Evolutionary conservation across 2,113 vertebrate species (phyloP), one percentile per base, ranked within the genome.

Genomic region (Caranx melampygus): DNA sequence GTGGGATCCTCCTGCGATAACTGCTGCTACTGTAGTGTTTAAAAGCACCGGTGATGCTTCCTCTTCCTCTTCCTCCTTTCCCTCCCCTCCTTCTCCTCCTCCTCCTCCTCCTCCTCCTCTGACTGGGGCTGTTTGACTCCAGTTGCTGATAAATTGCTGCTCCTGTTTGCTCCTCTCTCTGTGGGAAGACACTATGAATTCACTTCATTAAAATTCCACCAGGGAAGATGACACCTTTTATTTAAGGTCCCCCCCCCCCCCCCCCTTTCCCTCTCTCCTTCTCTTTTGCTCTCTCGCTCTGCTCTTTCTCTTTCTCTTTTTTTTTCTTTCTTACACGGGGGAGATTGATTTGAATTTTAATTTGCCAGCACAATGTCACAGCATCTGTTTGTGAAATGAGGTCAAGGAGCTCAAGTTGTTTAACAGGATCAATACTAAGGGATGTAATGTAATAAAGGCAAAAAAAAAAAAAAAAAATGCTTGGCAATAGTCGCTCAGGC

Each of bases 341-440:
- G 42, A 76, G 79, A 86, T 83, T 74, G 80, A 88, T 91, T 85
- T 73, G 52, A 84, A 81, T 85, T 91, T 86, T 72, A 81, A 86
- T 82, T 87, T 85, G 81, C 81, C 73, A 49, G 75, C 83, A 86
- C 89, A 88, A 87, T 88, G 82, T 87, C 89, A 85, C 63, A 34
- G 76, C 47, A 57, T 78, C 77, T 84, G 78, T 84, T 85, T 86
- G 63, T 79, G 52, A 77, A 88, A 89, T 75, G 57, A 85, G 81
- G 86, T 89, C 86, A 85, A 81, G 44, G 68, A 75, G 75, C 67
- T 84, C 72, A 86, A 82, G 64, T 71, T 82, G 79, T 85, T 90
- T 83, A 77, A 79, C 81, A 79, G 57, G 65, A 89, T 88, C 85
- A 84, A 88, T 86, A 85, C 26, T 0, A 58, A 34, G 33, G 51